These are phyloP conservation scores for Tetanocera ferruginea DNA, from an alignment of 2,888 invertebrate species.

Conservation along the genomic window DNA sequence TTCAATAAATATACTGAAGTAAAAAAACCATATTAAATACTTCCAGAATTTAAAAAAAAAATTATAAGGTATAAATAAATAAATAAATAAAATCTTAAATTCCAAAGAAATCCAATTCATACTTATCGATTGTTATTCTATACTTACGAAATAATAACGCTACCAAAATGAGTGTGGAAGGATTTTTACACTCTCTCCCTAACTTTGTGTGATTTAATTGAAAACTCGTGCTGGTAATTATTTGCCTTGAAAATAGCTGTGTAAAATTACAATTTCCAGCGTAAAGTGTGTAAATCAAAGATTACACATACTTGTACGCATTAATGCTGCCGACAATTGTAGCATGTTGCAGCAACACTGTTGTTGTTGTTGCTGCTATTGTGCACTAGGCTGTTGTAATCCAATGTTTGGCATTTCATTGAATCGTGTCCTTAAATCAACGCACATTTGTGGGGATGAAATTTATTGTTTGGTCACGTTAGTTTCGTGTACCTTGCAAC, in stretches of 20 bases:
- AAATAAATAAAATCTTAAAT: no score
- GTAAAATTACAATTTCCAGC: constrained; percentile 49
- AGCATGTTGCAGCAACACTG: constrained; percentile 16
- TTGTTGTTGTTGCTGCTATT: constrained; percentile 38
- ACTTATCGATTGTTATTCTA: no score
- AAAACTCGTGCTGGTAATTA: constrained; percentile 44
- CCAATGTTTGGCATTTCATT: constrained; percentile 39
- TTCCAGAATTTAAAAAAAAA: no score
- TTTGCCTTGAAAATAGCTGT: constrained; percentile 40
- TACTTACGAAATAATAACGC: no score
- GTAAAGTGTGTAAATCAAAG: constrained; percentile 42
- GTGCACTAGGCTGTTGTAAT: constrained; percentile 42
- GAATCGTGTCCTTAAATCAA: constrained; percentile 64
- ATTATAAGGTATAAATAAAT: no score
- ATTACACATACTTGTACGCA: constrained; percentile 18
- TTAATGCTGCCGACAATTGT: background rate
- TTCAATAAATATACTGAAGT: no score
- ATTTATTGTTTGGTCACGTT: constrained; percentile 54
- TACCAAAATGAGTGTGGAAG: background rate
- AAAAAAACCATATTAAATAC: no score
- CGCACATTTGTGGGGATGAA: constrained; percentile 59
- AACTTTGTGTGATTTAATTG: constrained; percentile 18
- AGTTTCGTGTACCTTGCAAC: constrained; percentile 33
- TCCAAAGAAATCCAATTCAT: no score
- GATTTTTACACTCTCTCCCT: background rate